Conservation (phyloP, 2,113 vertebrate genomes). For the Felis chaus region DNA sequence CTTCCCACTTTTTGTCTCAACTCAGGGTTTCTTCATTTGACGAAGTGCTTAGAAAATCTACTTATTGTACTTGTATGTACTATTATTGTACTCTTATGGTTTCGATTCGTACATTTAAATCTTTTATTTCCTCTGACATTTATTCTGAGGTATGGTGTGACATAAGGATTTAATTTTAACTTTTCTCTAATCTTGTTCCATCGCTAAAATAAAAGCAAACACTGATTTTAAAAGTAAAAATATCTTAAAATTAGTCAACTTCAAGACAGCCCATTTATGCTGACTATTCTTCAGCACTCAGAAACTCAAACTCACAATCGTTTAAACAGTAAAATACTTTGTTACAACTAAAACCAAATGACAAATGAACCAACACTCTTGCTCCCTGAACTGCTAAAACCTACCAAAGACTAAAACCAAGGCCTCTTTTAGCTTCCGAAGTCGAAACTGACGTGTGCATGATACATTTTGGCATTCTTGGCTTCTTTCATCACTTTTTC, state of each 20-base stretch:
- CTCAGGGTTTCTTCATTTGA: neutral
- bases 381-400: neutral
- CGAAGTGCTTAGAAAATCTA: neutral
- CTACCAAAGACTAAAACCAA: neutral
- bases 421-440: neutral
- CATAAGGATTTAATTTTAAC: constrained; percentile 50
- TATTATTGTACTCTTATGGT: neutral
- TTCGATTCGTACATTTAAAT: neutral
- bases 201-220: constrained; percentile 49
- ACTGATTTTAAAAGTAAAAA: constrained; percentile 34
- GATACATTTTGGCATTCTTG: neutral
- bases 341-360: constrained; percentile 25
- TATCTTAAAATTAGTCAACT: constrained; percentile 37
- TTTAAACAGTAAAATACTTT: constrained; percentile 1
- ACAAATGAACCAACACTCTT: neutral
- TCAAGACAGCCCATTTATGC: neutral
- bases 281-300: neutral
- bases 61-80: neutral
- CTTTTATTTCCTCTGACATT: constrained; percentile 23
- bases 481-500: neutral
- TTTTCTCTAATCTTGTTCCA: constrained; percentile 25
- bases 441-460: neutral
- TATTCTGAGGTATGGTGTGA: neutral
- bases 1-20: neutral
- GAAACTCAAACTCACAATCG: neutral